Evolutionary conservation across 2,113 vertebrate species (phyloP).

Genomic region (Lycocorax pyrrhopterus): DNA sequence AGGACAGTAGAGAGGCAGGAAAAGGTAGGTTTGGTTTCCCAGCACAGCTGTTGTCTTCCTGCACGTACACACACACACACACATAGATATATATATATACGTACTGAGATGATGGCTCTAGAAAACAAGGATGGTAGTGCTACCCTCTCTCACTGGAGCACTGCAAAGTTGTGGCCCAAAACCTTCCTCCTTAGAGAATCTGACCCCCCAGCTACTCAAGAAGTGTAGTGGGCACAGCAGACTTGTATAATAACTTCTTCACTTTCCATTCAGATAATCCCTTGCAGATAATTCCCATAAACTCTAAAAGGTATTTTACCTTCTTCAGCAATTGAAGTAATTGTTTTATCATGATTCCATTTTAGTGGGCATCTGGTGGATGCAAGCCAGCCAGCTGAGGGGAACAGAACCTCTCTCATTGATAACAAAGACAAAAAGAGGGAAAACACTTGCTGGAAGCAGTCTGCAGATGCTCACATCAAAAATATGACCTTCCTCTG

Average conservation of each 20-base stretch:
- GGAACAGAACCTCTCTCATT: not conserved
- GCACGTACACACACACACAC: accelerated
- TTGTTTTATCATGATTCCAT: not conserved
- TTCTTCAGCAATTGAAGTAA: not conserved
- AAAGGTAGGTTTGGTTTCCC: not conserved
- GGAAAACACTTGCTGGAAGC: not conserved
- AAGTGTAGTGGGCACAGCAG: not conserved
- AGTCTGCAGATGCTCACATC: not conserved
- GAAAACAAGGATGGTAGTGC: not conserved
- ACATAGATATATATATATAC: too few species aligned
- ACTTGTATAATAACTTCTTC: not conserved
- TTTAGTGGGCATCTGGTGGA: not conserved
- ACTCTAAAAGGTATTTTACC: not conserved
- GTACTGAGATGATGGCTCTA: not conserved
- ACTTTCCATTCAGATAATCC: not conserved
- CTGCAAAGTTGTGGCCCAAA: not conserved
- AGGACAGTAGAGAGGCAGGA: not conserved
- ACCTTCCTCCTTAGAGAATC: not conserved
- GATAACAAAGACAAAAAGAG: not conserved
- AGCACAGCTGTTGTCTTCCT: not conserved
- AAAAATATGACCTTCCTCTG: not conserved
- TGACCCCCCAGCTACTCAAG: not conserved
- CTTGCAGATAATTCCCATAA: not conserved
- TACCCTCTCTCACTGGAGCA: not conserved
- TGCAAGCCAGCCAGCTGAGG: not conserved